Percentiles rank a stretch among this genome's conserved stretches.
phyloP scores from a whole-genome alignment of 2,888 invertebrate genomes.

The Gymnoscelis rufifasciata region DNA sequence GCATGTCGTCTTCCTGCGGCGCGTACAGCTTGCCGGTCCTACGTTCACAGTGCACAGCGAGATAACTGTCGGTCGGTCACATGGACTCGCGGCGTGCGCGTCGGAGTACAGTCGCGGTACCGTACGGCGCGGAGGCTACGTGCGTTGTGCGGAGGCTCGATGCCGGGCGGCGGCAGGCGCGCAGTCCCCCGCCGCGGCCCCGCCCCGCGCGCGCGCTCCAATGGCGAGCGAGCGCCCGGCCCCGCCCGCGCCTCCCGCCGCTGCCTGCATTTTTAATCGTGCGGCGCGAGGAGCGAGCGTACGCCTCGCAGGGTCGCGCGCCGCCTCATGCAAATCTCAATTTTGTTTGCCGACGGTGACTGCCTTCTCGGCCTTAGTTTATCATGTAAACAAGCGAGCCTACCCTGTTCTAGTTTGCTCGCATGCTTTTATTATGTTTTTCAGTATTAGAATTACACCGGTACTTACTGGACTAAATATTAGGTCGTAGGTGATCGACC shows the following conservation, averaged over 20 bases:
- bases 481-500: background rate
- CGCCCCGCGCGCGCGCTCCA: slow-evolving; percentile 38
- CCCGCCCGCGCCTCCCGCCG: slow-evolving; percentile 67
- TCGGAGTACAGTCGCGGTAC: slow-evolving; percentile 59
- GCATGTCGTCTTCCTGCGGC: slow-evolving; percentile 90
- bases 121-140: slow-evolving; percentile 73
- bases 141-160: slow-evolving; percentile 70
- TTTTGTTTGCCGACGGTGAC: slow-evolving; percentile 74
- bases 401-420: slow-evolving; percentile 20
- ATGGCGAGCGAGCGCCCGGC: slow-evolving; percentile 55
- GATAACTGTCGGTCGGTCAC: slow-evolving; percentile 73
- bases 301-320: slow-evolving; percentile 47
- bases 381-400: slow-evolving; percentile 53
- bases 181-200: slow-evolving; percentile 49
- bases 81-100: slow-evolving; percentile 74
- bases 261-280: slow-evolving; percentile 76
- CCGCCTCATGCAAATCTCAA: slow-evolving; percentile 72
- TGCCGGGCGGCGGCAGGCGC: slow-evolving; percentile 57
- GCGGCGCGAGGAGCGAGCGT: slow-evolving; percentile 66
- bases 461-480: background rate
- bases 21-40: slow-evolving; percentile 88
- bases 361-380: slow-evolving; percentile 58
- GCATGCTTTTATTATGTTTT: background rate
- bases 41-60: slow-evolving; percentile 73
- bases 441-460: background rate